These are phyloP conservation scores for Brachypterus glaber DNA, from an alignment of 2,888 invertebrate species.

Conservation along the genomic window DNA sequence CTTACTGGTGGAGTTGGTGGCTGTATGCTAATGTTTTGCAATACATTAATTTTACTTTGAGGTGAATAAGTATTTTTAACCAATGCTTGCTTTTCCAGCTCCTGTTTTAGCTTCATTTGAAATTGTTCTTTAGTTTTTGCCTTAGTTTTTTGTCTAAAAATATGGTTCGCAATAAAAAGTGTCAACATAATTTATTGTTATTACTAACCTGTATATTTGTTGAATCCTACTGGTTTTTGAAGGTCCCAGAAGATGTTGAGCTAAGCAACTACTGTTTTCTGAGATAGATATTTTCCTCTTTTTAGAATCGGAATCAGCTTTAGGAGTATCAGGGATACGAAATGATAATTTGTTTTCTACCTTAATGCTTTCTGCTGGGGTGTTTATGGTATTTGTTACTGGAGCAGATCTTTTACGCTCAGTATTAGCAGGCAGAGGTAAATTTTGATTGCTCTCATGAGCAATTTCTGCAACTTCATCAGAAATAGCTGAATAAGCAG, in stretches of 20 bases:
- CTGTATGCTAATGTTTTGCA: conserved; percentile 34
- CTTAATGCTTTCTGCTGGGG: background rate
- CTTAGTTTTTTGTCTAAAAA: conserved; percentile 30
- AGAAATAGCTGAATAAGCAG: conserved; percentile 73
- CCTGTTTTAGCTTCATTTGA: conserved; percentile 15
- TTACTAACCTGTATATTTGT: conserved; percentile 36
- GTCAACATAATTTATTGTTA: conserved; percentile 2
- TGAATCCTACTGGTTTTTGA: conserved; percentile 38
- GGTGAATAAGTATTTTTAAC: background rate
- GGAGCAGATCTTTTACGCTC: conserved; percentile 34
- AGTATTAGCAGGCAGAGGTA: conserved; percentile 44
- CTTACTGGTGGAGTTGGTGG: conserved; percentile 15
- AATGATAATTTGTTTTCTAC: conserved; percentile 20
- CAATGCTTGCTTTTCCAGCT: conserved; percentile 14
- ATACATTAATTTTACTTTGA: conserved; percentile 31
- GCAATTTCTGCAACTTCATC: conserved; percentile 65
- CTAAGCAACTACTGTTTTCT: conserved; percentile 34
- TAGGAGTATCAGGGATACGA: conserved; percentile 37
- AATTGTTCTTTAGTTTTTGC: conserved; percentile 18
- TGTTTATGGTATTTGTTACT: background rate
- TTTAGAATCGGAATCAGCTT: conserved; percentile 34
- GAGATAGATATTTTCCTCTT: conserved; percentile 33
- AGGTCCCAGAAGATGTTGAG: conserved; percentile 36
- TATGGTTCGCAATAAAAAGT: conserved; percentile 4
- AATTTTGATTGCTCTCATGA: conserved; percentile 53